Percentiles rank a stretch among this genome's conserved stretches.
Evolutionary conservation across 2,888 invertebrate genomes (phyloP).

Genomic region (Cacoxenus indagator): DNA sequence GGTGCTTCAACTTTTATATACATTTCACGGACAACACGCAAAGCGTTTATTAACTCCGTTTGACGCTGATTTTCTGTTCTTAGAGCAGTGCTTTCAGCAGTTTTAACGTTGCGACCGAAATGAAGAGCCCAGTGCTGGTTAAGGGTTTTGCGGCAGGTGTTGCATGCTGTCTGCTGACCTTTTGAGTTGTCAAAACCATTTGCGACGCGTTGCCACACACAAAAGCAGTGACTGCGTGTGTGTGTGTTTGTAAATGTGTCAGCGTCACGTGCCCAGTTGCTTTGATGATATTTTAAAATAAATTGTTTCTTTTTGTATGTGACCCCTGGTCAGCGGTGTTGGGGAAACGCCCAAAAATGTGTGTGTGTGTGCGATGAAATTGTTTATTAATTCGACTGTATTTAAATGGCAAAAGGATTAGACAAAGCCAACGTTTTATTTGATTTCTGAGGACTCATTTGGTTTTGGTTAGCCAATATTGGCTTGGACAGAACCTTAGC

Average conservation of each 20-base stretch:
- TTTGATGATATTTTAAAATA: constrained; percentile 36
- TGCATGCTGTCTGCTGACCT: constrained; percentile 24
- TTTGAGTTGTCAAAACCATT: constrained; percentile 60
- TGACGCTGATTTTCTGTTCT: constrained; percentile 8
- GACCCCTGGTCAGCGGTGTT: constrained; percentile 34
- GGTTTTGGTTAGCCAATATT: too few species aligned
- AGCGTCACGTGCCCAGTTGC: constrained; percentile 20
- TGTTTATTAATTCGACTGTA: too few species aligned
- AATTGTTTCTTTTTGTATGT: constrained; percentile 20
- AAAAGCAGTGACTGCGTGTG: constrained; percentile 14
- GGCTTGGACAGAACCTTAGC: too few species aligned
- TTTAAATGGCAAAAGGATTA: too few species aligned
- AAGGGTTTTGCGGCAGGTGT: constrained; percentile 7
- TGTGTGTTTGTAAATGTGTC: constrained; percentile 2
- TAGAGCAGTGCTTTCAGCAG: neutral
- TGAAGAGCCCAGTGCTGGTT: neutral
- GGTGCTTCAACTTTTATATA: neutral
- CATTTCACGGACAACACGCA: neutral
- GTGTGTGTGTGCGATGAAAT: neutral
- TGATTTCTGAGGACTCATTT: too few species aligned
- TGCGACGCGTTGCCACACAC: constrained; percentile 35
- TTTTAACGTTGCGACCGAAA: too few species aligned
- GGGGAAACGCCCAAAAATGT: neutral
- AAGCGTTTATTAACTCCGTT: constrained; percentile 1
- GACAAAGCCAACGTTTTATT: too few species aligned